Conservation (phyloP, 92 coral and sea anemone species). For the Heliopora coerulea region DNA sequence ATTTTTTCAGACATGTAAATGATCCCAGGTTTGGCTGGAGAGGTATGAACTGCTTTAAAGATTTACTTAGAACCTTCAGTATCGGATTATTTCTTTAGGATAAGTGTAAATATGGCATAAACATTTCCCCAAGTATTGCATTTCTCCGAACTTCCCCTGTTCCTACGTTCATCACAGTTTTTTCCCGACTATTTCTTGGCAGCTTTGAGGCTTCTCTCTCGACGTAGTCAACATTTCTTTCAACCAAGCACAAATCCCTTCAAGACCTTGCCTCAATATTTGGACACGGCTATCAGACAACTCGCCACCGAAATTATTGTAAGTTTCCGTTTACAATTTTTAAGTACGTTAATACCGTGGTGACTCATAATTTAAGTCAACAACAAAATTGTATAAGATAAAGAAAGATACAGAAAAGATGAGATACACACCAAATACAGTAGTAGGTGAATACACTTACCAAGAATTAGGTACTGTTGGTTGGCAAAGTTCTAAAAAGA, state of each 20-base stretch:
- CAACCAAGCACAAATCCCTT: constrained; percentile 95
- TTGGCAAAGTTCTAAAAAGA: too few relatives aligned
- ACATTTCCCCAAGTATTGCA: too few relatives aligned
- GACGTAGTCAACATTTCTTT: constrained; percentile 98
- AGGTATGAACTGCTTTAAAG: constrained; percentile 50
- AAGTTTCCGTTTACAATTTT: not conserved
- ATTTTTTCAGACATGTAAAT: constrained; percentile 66
- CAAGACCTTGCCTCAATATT: constrained; percentile 88
- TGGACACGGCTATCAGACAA: constrained; percentile 82
- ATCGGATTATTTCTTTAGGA: too few relatives aligned
- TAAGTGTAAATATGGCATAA: too few relatives aligned
- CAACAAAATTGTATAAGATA: not conserved
- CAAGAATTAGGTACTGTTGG: too few relatives aligned
- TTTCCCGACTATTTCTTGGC: constrained; percentile 1
- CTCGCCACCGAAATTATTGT: constrained; percentile 64
- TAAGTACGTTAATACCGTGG: too few relatives aligned
- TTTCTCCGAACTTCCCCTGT: too few relatives aligned
- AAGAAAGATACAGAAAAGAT: not conserved
- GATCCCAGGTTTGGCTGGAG: constrained; percentile 95
- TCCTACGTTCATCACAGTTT: too few relatives aligned
- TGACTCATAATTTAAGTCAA: too few relatives aligned
- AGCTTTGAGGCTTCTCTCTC: constrained; percentile 89
- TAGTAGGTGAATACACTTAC: too few relatives aligned
- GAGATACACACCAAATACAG: too few relatives aligned
- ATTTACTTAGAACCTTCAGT: too few relatives aligned